Evolutionary conservation across 2,113 vertebrate genomes (phyloP), one percentile per base, ranked within the genome.

Genomic region (Callorhinus ursinus): DNA sequence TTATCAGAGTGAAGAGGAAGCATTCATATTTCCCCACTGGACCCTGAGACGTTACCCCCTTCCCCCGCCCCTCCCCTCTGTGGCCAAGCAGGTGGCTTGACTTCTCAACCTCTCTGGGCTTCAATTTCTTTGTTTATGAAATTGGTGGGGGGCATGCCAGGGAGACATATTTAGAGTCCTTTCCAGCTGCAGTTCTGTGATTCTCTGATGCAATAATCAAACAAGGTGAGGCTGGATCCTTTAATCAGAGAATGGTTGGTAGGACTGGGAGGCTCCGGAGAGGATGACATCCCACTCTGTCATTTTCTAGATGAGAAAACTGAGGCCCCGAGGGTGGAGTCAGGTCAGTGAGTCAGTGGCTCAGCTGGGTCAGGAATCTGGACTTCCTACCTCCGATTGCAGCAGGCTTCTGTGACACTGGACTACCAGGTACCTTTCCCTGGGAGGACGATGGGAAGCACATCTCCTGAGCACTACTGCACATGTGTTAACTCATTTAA

Each of bases 231-330:
- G 49, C 49, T 19, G 42, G 69, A 49, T 93, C 80, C 90, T 90
- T 97, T 97, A 72, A 95, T 95, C 72, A 93, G 80, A 87, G 39
- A 80, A 80, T 63, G 80, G 51, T 42, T 90, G 57, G 95, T 80
- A 84, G 63, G 21, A 59, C 5, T 22, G 80, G 95, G 79, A 96
- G 92, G 63, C 81, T 96, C 83, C 12, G 36, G 26, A 88, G n/a
- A 82, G 31, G 57, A 42, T 67, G 28, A 81, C 87, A 67, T 72
- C 33, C 74, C 55, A 88, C 80, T 55, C 67, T 55, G 51, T 96
- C 69, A 90, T 97, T 96, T 95, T 96, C 91, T 79, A 36, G 80
- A 95, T 95, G 82, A 90, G 95, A 95, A 97, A 77, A 97, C 90
- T 84, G 96, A 97, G 93, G 79, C 51, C 42, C 33, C 24, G 33